Percentiles rank a stretch among this genome's conserved stretches.
phyloP scores from a whole-genome alignment of 2,797 vertebrate genomes.

The Intellagama lesueurii region DNA sequence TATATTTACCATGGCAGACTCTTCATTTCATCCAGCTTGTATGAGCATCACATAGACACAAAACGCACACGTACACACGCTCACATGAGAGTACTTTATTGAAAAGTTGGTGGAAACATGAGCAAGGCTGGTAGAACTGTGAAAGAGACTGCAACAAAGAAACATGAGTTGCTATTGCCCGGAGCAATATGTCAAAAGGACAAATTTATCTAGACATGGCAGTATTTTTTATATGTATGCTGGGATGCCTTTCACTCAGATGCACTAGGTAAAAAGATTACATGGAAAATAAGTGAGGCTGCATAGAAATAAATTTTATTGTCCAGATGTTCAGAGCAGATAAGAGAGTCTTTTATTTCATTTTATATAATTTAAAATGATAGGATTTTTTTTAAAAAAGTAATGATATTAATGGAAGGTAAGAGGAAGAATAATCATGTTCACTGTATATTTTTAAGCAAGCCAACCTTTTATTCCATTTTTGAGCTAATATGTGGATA shows the following conservation, averaged over 20 bases:
- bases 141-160: conserved; percentile 51
- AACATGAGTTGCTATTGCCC: conserved; percentile 17
- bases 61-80: not conserved
- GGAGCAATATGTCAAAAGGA: conserved; percentile 56
- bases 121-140: conserved; percentile 44
- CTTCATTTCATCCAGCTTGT: conserved; percentile 21
- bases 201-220: conserved; percentile 57
- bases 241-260: conserved; percentile 50
- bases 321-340: conserved; percentile 24
- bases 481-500: too few relatives aligned
- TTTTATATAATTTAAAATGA: conserved; percentile 23
- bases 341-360: not conserved
- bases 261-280: conserved; percentile 28
- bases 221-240: conserved; percentile 32
- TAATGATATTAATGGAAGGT: not conserved
- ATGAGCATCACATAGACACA: not conserved
- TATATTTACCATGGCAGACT: conserved; percentile 34
- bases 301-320: conserved; percentile 33
- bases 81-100: conserved; percentile 31
- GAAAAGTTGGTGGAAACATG: conserved; percentile 56
- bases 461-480: too few relatives aligned
- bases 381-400: not conserved
- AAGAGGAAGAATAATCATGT: not conserved
- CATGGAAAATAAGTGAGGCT: fast-evolving
- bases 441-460: too few relatives aligned